These are phyloP conservation scores for Drosophila atroscutellata DNA, from an alignment of 2,888 invertebrate species.

Conservation along the genomic window DNA sequence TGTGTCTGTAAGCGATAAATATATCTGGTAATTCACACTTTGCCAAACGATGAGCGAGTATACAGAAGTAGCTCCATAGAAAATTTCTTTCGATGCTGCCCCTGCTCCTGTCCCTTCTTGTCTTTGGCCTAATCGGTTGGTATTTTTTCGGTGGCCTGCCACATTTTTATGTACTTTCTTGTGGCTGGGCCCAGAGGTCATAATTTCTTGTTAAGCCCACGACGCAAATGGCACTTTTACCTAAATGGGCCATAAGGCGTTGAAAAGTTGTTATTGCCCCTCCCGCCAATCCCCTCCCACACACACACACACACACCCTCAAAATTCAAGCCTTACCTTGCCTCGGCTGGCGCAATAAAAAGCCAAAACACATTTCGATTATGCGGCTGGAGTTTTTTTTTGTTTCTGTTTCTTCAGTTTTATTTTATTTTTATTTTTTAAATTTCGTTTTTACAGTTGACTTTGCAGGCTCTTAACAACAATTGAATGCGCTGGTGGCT, in stretches of 20 bases:
- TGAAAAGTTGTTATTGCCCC: conserved; percentile 76
- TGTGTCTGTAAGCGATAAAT: not conserved
- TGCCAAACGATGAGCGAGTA: not conserved
- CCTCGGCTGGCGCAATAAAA: conserved; percentile 65
- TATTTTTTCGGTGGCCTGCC: conserved; percentile 12
- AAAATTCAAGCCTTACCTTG: conserved; percentile 52
- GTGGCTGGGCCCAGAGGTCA: conserved; percentile 64
- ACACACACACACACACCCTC: conserved; percentile 17
- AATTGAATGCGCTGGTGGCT: conserved; percentile 60
- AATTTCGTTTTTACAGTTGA: conserved; percentile 57
- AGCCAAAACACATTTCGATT: conserved; percentile 76
- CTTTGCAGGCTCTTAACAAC: conserved; percentile 63
- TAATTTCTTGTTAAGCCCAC: conserved; percentile 82
- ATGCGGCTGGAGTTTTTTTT: conserved; percentile 55
- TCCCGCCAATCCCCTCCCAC: conserved; percentile 3
- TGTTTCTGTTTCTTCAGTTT: conserved; percentile 15
- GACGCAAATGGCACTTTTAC: conserved; percentile 83
- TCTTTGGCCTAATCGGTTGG: conserved; percentile 8
- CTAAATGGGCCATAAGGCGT: conserved; percentile 83
- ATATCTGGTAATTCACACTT: conserved; percentile 9
- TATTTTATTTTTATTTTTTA: conserved; percentile 34
- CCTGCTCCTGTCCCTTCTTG: not conserved
- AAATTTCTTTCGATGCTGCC: not conserved
- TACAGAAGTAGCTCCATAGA: not conserved
- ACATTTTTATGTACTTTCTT: conserved; percentile 42